Evolutionary conservation across 2,888 invertebrate genomes (phyloP), one percentile per base, ranked within the genome.

Genomic region (Clunio marinus): DNA sequence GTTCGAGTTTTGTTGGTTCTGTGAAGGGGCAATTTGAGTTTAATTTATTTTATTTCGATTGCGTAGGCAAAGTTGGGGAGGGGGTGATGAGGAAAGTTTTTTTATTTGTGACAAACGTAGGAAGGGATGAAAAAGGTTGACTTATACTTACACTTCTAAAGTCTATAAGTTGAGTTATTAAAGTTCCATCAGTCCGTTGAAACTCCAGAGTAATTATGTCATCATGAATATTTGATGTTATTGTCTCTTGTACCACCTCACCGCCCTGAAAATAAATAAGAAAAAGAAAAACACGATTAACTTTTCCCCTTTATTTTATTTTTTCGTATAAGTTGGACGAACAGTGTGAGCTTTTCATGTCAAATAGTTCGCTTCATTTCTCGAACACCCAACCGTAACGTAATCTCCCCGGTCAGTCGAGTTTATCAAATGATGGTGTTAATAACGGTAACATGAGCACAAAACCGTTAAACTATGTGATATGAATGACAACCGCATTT

Each of bases 221-320:
- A 74, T 93, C 93, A 35, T 88, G 89, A 71, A 93, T 88, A 80
- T 96, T 96, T 66, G 95, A 91, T 72, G 88, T 86, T 76, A 96
- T 95, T 73, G 88, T 93, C 81, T 96, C 95, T 76, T 91, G 90
- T 75, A 95, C 86, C 72, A 96, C 89, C 81, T 96, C 96, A 65
- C 96, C 96, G 74, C 95, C 96, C 91, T 94, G 80, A 32, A 82
- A 80, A 72, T 72, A 69, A 70, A 70, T 32, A 27, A 1, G 2
- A 20, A 17, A 55, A 37, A 15, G 35, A 58, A 67, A 57, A 62
- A 57, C 1, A 4, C 1, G 13, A 10, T 66, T 32, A 15, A 5
- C 13, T 20, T 10, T 35, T 32, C 35, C 25, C 20, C 8, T 13
- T 7, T 24, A 20, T 20, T 32, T 32, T 32, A 7, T 4, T 10